A percentile compares a stretch with the other conserved stretches of the same genome.
These are phyloP conservation scores for Sorex fumeus DNA, from an alignment of 2,113 vertebrate species.

Conservation along the genomic window DNA sequence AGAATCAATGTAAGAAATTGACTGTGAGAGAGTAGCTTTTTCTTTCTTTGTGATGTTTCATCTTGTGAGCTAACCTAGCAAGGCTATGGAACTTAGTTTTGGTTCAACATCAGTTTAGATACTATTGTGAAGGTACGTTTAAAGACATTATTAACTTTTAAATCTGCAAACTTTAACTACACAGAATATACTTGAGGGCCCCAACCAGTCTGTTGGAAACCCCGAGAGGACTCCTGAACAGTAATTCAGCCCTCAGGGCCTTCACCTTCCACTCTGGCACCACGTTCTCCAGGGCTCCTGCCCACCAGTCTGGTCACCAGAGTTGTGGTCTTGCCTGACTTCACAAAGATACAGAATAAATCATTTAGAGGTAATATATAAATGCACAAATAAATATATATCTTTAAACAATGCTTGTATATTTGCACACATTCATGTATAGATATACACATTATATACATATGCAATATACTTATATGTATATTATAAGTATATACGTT, in stretches of 20 bases:
- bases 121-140: background rate
- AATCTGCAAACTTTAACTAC: background rate
- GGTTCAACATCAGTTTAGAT: background rate
- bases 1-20: background rate
- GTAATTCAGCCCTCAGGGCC: background rate
- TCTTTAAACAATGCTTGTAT: background rate
- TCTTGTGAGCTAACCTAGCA: background rate
- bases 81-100: background rate
- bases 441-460: background rate
- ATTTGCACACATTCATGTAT: background rate
- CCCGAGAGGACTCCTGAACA: background rate
- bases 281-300: background rate
- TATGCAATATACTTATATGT: background rate
- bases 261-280: background rate
- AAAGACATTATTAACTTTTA: constrained; percentile 1
- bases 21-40: background rate
- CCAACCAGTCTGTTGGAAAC: background rate
- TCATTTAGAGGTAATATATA: background rate
- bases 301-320: too few species aligned
- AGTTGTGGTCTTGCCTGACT: background rate
- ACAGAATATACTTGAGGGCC: background rate
- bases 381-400: background rate
- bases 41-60: background rate
- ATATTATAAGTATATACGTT: background rate
- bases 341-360: background rate